Percentiles rank a stretch among this genome's conserved stretches.
Evolutionary conservation across 2,113 vertebrate species (phyloP).

Genomic region (Tupaia tana): DNA sequence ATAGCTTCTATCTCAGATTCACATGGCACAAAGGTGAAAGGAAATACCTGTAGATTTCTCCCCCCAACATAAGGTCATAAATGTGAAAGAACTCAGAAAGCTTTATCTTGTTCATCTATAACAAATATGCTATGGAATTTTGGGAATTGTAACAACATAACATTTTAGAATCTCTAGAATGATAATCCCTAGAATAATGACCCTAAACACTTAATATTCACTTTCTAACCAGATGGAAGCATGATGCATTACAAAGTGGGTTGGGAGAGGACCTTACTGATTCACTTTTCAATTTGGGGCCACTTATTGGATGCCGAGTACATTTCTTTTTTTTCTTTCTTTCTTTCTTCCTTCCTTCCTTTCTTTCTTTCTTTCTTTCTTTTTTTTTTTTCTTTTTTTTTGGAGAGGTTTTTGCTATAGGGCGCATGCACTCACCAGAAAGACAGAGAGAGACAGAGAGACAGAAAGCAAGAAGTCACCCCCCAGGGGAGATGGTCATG

Average conservation of each 20-base stretch:
- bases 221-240: background rate
- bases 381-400: too few relatives aligned
- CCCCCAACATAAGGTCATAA: background rate
- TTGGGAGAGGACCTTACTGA: background rate
- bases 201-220: background rate
- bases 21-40: background rate
- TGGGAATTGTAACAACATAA: background rate
- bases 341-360: too few relatives aligned
- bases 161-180: background rate
- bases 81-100: background rate
- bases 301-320: background rate
- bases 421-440: too few relatives aligned
- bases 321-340: background rate
- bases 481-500: too few relatives aligned
- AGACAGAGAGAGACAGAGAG: too few relatives aligned
- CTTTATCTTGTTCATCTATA: background rate
- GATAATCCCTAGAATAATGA: background rate
- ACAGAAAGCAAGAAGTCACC: too few relatives aligned
- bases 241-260: background rate
- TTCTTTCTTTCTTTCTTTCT: too few relatives aligned
- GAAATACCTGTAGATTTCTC: background rate
- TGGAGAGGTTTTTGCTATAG: too few relatives aligned
- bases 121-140: background rate
- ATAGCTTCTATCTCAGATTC: background rate
- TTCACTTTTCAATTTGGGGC: background rate